Evolutionary conservation across 2,797 vertebrate genomes (phyloP).

Genomic region (Valencia hispanica): DNA sequence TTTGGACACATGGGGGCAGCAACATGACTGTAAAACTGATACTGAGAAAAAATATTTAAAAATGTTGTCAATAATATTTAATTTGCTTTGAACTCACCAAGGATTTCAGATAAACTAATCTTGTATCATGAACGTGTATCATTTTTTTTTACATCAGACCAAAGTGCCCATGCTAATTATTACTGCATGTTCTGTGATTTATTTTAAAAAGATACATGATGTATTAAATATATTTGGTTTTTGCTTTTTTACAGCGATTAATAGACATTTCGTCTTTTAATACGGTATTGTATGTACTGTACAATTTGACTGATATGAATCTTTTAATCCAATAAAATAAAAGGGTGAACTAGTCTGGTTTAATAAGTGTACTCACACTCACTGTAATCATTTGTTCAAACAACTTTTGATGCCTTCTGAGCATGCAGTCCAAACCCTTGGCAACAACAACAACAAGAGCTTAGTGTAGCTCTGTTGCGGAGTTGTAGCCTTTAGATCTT

Average conservation of each 20-base stretch:
- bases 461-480: background rate
- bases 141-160: background rate
- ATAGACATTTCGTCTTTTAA: background rate
- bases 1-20: constrained; percentile 4
- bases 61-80: background rate
- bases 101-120: background rate
- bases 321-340: background rate
- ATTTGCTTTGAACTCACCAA: no score
- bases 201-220: background rate
- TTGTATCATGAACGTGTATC: background rate
- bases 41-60: background rate
- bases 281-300: background rate
- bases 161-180: background rate
- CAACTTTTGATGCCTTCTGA: no score
- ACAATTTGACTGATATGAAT: background rate
- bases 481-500: background rate
- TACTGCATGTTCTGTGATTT: background rate
- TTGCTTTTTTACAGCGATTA: background rate
- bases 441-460: background rate
- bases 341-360: background rate
- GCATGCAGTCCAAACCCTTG: background rate
- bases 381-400: background rate
- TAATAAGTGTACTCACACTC: background rate
- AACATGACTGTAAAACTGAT: background rate
- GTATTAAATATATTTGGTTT: background rate